A percentile compares a stretch with the other conserved stretches of the same genome.
Evolutionary conservation across 2,113 vertebrate species (phyloP).

Genomic region (Orycteropus afer): DNA sequence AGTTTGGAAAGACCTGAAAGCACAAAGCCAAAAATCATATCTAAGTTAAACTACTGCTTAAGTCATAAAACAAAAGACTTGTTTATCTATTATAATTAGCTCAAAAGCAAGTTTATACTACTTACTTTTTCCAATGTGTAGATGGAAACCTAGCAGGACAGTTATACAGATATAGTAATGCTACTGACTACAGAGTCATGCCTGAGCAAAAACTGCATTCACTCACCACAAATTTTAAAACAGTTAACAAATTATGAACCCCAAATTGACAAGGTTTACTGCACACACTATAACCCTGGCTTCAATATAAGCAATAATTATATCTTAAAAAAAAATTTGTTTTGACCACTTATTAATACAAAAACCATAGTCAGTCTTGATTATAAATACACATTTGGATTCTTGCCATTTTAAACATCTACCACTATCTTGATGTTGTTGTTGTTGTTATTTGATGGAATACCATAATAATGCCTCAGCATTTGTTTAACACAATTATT

Average conservation of each 20-base stretch:
- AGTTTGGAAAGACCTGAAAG: slow-evolving; percentile 52
- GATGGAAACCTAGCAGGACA: slow-evolving; percentile 5
- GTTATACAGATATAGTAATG: not conserved
- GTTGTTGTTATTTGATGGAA: not conserved
- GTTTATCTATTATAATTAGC: not conserved
- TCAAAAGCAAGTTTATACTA: slow-evolving; percentile 26
- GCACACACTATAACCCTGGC: not conserved
- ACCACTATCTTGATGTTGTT: too few species aligned
- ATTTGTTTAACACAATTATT: not conserved
- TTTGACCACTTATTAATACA: not conserved
- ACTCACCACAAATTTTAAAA: not conserved
- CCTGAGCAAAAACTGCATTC: not conserved
- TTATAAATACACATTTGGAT: slow-evolving; percentile 20
- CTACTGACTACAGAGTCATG: not conserved
- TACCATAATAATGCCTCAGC: not conserved
- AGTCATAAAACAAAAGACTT: slow-evolving; percentile 15
- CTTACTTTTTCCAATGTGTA: not conserved
- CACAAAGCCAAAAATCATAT: slow-evolving; percentile 56
- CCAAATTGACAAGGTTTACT: not conserved
- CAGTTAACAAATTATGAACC: slow-evolving; percentile 17
- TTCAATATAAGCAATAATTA: slow-evolving; percentile 21
- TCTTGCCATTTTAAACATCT: slow-evolving; percentile 28
- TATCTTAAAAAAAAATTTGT: not conserved
- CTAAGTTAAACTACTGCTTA: slow-evolving; percentile 20
- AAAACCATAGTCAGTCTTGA: not conserved